A percentile compares a stretch with the other conserved stretches of the same genome.
These are phyloP conservation scores for Eumaeus atala DNA, from an alignment of 1,140 invertebrate species.

Conservation along the genomic window DNA sequence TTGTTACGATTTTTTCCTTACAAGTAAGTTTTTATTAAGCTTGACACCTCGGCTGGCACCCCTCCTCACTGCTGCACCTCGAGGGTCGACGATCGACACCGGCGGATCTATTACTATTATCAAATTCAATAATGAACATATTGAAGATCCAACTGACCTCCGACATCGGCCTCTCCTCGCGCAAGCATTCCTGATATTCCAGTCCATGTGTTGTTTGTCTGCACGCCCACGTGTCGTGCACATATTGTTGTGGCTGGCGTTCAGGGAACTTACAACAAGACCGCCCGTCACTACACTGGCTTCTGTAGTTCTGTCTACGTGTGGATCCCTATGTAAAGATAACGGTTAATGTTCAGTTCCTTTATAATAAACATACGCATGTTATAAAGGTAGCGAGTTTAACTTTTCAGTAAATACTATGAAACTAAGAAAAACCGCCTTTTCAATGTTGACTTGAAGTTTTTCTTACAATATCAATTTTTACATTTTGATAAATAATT, in stretches of 20 bases:
- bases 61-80: no score
- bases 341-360: no score
- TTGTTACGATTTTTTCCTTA: no score
- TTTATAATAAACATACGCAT: not conserved
- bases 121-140: slow-evolving; percentile 39
- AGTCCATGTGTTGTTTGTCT: slow-evolving; percentile 64
- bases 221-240: slow-evolving; percentile 74
- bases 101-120: no score
- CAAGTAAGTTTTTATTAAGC: no score
- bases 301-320: slow-evolving; percentile 76
- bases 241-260: slow-evolving; percentile 57
- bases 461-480: no score
- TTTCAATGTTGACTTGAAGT: no score
- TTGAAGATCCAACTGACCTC: slow-evolving; percentile 62
- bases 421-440: no score
- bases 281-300: slow-evolving; percentile 71
- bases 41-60: no score
- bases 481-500: no score
- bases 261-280: slow-evolving; percentile 72
- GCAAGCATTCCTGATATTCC: slow-evolving; percentile 77
- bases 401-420: no score
- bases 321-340: slow-evolving; percentile 52
- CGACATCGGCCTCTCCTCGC: slow-evolving; percentile 74
- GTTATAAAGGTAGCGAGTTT: slow-evolving; percentile 3
- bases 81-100: no score